Evolutionary conservation across 2,888 invertebrate genomes (phyloP).

Genomic region (Prenolepis imparis): DNA sequence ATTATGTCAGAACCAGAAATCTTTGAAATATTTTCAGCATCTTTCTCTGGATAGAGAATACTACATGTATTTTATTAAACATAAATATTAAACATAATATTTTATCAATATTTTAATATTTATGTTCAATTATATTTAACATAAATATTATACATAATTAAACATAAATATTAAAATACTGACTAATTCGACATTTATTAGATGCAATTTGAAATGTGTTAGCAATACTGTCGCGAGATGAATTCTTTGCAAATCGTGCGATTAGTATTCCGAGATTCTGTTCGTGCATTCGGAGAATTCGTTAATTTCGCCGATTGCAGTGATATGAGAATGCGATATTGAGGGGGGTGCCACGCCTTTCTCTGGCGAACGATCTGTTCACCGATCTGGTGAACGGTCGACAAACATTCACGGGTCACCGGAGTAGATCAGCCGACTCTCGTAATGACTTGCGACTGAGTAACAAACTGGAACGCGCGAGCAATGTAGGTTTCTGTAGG

Average conservation of each 20-base stretch:
- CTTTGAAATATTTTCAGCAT: constrained; percentile 20
- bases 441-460: constrained; percentile 73
- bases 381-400: constrained; percentile 84
- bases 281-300: constrained; percentile 64
- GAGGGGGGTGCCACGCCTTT: constrained; percentile 84
- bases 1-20: background rate
- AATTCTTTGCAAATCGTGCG: constrained; percentile 26
- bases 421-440: constrained; percentile 79
- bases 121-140: too few species aligned
- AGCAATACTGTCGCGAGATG: constrained; percentile 21
- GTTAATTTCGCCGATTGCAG: constrained; percentile 71
- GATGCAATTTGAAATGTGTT: background rate
- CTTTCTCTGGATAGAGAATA: background rate
- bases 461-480: constrained; percentile 61
- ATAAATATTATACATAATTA: too few species aligned
- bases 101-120: too few species aligned
- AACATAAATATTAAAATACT: background rate
- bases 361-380: constrained; percentile 75
- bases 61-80: background rate
- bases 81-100: too few species aligned
- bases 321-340: constrained; percentile 79
- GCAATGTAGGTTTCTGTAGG: constrained; percentile 64
- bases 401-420: constrained; percentile 85
- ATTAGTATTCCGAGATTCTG: constrained; percentile 4
- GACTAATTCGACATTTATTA: background rate